These are phyloP conservation scores for Salticus scenicus DNA, from an alignment of 2,888 invertebrate species.

Conservation along the genomic window DNA sequence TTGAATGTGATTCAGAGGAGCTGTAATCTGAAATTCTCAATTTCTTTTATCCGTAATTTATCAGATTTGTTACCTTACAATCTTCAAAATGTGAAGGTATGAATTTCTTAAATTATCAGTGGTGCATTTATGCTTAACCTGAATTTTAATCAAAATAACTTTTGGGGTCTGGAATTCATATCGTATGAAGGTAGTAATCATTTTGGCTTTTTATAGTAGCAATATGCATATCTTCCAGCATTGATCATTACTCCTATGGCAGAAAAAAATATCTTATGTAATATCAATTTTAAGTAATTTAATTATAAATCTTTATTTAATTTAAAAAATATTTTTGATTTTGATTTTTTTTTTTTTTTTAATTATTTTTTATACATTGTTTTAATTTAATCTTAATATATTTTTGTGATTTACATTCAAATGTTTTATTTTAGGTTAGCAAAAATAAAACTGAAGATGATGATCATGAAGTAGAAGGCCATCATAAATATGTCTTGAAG, in stretches of 20 bases:
- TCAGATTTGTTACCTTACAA: not conserved
- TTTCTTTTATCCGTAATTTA: not conserved
- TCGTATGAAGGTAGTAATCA: not conserved
- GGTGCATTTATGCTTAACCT: not conserved
- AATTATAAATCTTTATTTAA: too few species aligned
- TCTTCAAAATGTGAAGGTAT: not conserved
- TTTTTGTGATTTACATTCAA: not conserved
- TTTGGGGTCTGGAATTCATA: not conserved
- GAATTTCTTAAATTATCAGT: not conserved
- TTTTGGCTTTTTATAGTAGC: too few species aligned
- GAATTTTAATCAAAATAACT: not conserved
- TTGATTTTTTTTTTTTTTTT: too few species aligned
- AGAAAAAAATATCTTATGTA: too few species aligned
- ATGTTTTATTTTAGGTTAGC: conserved; percentile 18
- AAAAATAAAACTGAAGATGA: conserved; percentile 29
- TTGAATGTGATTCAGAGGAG: not conserved
- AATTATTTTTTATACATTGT: too few species aligned
- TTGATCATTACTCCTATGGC: too few species aligned
- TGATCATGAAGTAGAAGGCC: conserved; percentile 47
- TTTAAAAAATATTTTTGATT: too few species aligned
- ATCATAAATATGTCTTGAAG: conserved; percentile 63
- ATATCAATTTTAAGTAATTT: too few species aligned
- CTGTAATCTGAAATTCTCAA: not conserved
- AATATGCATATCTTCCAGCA: too few species aligned
- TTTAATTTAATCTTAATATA: too few species aligned